Percentiles rank a stretch among this genome's conserved stretches.
Conservation (phyloP, 2,888 invertebrate genomes). For the Pristionchus fissidentatus region DNA sequence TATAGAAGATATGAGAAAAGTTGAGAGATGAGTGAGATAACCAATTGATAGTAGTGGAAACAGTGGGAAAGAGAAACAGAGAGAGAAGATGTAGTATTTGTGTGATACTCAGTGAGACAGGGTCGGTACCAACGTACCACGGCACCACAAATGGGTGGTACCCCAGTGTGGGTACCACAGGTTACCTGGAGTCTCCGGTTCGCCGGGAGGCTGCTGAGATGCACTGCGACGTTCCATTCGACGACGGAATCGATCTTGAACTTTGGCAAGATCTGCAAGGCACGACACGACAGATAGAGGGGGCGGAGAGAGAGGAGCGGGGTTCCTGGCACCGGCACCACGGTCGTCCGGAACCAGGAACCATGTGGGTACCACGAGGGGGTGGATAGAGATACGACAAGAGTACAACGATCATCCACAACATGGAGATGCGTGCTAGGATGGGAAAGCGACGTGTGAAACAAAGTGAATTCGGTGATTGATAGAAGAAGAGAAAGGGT, state of each 20-base stretch:
- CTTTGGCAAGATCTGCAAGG: conserved; percentile 72
- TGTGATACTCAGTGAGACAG: conserved; percentile 30
- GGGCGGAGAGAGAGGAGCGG: not conserved
- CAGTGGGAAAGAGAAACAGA: conserved; percentile 4
- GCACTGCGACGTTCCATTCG: conserved; percentile 73
- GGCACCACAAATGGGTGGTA: not conserved
- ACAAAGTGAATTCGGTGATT: no score
- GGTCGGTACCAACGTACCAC: not conserved
- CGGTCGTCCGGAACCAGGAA: not conserved
- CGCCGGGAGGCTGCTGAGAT: conserved; percentile 51
- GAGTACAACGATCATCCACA: not conserved
- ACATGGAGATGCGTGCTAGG: not conserved
- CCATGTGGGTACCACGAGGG: not conserved
- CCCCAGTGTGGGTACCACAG: not conserved
- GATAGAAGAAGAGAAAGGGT: not conserved
- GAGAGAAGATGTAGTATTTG: not conserved
- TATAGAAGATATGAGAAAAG: not conserved
- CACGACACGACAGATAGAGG: conserved; percentile 31
- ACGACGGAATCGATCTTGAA: conserved; percentile 75
- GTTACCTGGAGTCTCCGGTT: conserved; percentile 15
- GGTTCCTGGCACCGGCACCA: not conserved
- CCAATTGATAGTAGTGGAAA: not conserved
- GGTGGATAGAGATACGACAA: conserved; percentile 16
- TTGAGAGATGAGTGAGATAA: conserved; percentile 20
- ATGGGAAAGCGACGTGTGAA: conserved; percentile 15